These are phyloP conservation scores for Calliphora vomitoria DNA, from an alignment of 2,888 invertebrate species.

Conservation along the genomic window DNA sequence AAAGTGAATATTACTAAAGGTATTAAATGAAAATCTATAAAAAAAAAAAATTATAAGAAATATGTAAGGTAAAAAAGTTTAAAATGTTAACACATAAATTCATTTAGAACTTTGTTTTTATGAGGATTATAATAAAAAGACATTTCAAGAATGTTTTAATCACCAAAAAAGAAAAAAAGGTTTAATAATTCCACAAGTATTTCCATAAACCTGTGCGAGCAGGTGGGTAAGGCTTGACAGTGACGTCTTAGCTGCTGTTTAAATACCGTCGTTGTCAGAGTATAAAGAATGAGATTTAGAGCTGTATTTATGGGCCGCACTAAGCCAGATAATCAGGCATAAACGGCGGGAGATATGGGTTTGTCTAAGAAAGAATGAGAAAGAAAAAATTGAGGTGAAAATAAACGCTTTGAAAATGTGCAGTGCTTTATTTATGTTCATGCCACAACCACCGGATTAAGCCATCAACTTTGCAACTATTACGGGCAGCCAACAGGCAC, in stretches of 20 bases:
- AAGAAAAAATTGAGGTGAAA: not conserved
- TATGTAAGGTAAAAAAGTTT: too few species aligned
- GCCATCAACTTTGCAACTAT: conserved; percentile 86
- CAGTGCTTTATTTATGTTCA: not conserved
- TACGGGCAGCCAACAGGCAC: conserved; percentile 87
- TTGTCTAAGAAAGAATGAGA: conserved; percentile 83
- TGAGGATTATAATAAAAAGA: too few species aligned
- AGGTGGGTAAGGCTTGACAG: conserved; percentile 79
- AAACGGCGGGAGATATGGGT: conserved; percentile 85
- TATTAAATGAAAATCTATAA: too few species aligned
- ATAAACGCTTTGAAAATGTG: not conserved
- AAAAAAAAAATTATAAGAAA: too few species aligned
- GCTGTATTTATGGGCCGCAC: too few species aligned
- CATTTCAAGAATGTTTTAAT: too few species aligned
- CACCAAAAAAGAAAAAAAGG: too few species aligned
- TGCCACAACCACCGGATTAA: conserved; percentile 84
- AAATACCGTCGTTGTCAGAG: conserved; percentile 87
- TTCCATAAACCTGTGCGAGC: too few species aligned
- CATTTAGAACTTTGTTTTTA: too few species aligned
- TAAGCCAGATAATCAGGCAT: conserved; percentile 88
- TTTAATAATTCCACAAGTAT: too few species aligned
- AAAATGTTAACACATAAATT: too few species aligned
- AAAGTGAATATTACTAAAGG: too few species aligned
- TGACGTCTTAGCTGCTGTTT: conserved; percentile 85
- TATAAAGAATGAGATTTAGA: conserved; percentile 88